A percentile compares a stretch with the other conserved stretches of the same genome.
Evolutionary conservation across 2,113 vertebrate species (phyloP).

Genomic region (Neodontobutis hainanensis): DNA sequence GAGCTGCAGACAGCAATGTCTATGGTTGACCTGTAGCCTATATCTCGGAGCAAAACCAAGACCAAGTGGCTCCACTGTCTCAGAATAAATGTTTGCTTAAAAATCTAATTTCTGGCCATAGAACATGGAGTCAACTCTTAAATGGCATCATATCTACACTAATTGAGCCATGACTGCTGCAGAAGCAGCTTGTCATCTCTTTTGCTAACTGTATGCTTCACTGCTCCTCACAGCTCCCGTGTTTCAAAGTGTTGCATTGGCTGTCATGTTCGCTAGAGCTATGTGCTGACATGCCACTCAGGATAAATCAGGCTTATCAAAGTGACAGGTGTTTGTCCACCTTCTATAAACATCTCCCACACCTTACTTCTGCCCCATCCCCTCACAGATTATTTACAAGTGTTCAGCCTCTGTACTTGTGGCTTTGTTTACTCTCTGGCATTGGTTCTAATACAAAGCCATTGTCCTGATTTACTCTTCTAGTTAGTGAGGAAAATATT

Average conservation of each 20-base stretch:
- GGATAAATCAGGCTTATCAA: constrained; percentile 89
- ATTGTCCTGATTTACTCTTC: constrained; percentile 68
- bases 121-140: not conserved
- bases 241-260: constrained; percentile 33
- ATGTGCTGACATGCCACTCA: constrained; percentile 81
- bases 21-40: constrained; percentile 81
- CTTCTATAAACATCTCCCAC: constrained; percentile 84
- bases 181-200: constrained; percentile 17
- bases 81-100: not conserved
- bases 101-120: not conserved
- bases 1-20: constrained; percentile 83
- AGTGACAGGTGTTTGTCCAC: constrained; percentile 90
- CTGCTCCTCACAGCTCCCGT: constrained; percentile 20
- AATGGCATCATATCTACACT: not conserved
- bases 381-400: constrained; percentile 77
- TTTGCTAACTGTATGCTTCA: constrained; percentile 12
- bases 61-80: constrained; percentile 11
- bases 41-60: constrained; percentile 61
- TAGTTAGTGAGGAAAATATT: constrained; percentile 77
- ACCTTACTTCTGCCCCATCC: constrained; percentile 74
- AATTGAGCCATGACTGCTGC: constrained; percentile 25
- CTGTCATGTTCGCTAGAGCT: constrained; percentile 80
- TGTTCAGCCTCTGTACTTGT: constrained; percentile 42
- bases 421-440: constrained; percentile 68
- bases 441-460: constrained; percentile 70